These are phyloP conservation scores for Neolamprologus modestus DNA, from an alignment of 2,113 vertebrate species.

Conservation along the genomic window DNA sequence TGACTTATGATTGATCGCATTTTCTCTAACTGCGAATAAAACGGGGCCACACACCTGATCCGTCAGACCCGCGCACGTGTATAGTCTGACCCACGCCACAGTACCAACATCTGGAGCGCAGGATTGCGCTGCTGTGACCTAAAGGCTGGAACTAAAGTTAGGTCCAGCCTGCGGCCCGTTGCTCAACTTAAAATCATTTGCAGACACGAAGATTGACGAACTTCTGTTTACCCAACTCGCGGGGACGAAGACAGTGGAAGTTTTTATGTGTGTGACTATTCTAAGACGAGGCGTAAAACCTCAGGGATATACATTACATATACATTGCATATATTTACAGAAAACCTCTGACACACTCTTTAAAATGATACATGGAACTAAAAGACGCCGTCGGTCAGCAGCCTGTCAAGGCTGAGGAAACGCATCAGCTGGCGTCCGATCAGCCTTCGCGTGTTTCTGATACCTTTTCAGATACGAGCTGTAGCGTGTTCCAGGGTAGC, in stretches of 20 bases:
- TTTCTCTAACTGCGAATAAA: not conserved
- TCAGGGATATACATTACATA: not conserved
- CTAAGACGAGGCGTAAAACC: conserved; percentile 19
- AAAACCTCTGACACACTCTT: not conserved
- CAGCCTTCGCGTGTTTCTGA: not conserved
- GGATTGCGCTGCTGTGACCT: conserved; percentile 14
- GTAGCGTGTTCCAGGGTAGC: not conserved
- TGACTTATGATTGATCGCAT: not conserved
- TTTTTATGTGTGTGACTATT: conserved; percentile 40
- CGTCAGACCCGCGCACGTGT: not conserved
- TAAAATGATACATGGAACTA: not conserved
- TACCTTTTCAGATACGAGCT: not conserved
- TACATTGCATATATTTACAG: not conserved
- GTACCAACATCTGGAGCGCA: conserved; percentile 36
- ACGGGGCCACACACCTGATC: not conserved
- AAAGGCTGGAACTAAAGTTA: conserved; percentile 32
- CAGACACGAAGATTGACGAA: conserved; percentile 15
- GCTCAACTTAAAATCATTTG: conserved; percentile 51
- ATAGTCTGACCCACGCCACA: not conserved
- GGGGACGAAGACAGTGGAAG: not conserved
- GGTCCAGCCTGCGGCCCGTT: conserved; percentile 39
- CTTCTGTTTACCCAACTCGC: not conserved
- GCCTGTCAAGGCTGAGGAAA: not conserved
- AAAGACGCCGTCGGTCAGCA: not conserved
- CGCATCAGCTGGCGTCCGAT: not conserved